Base-by-base conservation (phyloP, 2,113 vertebrate genomes). In the Lophochroa leadbeateri region DNA sequence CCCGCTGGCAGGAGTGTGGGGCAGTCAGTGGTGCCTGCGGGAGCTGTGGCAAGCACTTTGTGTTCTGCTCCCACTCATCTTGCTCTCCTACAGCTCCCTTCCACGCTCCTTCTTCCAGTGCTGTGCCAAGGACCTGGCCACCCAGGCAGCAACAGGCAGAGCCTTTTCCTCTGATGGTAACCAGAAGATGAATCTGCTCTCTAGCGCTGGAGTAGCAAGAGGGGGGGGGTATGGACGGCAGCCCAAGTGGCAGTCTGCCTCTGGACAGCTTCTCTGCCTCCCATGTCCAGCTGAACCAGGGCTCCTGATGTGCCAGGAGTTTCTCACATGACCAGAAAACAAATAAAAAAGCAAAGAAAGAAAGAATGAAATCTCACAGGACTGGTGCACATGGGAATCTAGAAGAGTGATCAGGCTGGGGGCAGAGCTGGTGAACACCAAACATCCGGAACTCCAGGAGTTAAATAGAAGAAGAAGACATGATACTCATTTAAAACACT, bases 1-100 rank as follows among this genome's bases (percentile, higher is more conserved):
- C 4, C 11, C 1, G 3, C 19, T 2, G 4, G 31, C n/a, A 65
- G 67, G 9, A 55, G 17, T 4, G 0, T 18, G 50, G 20, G 58
- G 16, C 20, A 49, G 28, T 35, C 37, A 68, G 64, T 0, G 7
- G 10, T 58, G 17, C 10, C 18, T 25, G 29, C 0, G 0, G 49
- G 50, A 92, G 6, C 37, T 39, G 39, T 3, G 3, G 21, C 50
- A 29, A n/a, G 25, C 28, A 7, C 0, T 0, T 1, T 1, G 7
- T n/a, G 28, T 46, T 39, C 63, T 47, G 43, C 39, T 67, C 20
- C 68, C 3, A 1, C 17, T 25, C 65, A 29, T 12, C 37, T 77
- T 2, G 0, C 19, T 21, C 19, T 55, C 25, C 50, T 47, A 27
- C 46, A 67, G 7, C 67, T 63, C 29, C 6, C 43, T 92, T 78